Percentiles rank a stretch among this genome's conserved stretches.
phyloP scores from a whole-genome alignment of 2,888 invertebrate genomes.

The Beris morrisii region DNA sequence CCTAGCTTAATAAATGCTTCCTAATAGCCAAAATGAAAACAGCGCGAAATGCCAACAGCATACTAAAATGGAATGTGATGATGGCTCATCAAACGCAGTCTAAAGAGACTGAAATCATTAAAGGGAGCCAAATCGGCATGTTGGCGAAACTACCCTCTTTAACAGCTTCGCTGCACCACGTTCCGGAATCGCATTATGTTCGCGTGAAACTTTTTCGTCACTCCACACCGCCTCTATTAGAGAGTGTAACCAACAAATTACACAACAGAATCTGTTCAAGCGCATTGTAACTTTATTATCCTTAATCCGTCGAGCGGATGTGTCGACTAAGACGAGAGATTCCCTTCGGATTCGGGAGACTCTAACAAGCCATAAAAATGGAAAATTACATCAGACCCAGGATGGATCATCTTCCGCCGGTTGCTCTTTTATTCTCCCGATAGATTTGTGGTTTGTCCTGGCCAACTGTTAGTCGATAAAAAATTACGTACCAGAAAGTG shows the following conservation, averaged over 20 bases:
- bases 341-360: conserved; percentile 13
- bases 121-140: conserved; percentile 19
- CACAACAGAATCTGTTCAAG: conserved; percentile 23
- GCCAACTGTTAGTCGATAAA: not conserved
- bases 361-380: conserved; percentile 28
- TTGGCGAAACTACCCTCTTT: conserved; percentile 25
- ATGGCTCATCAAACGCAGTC: conserved; percentile 15
- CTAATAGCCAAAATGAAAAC: no score
- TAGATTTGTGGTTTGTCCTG: not conserved
- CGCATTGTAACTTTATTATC: conserved; percentile 30
- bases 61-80: conserved; percentile 3
- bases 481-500: no score
- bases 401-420: no score
- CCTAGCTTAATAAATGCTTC: no score
- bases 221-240: conserved; percentile 23
- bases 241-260: conserved; percentile 31
- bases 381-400: conserved; percentile 13
- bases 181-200: not conserved
- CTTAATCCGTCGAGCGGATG: conserved; percentile 31
- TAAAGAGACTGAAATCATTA: conserved; percentile 3
- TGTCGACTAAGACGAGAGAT: not conserved
- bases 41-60: conserved; percentile 1
- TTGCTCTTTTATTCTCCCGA: no score
- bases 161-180: conserved; percentile 14
- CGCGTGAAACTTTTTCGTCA: conserved; percentile 14